A percentile compares a stretch with the other conserved stretches of the same genome.
These are phyloP conservation scores for Erebia ligea DNA, from an alignment of 2,888 invertebrate genomes.

Conservation along the genomic window DNA sequence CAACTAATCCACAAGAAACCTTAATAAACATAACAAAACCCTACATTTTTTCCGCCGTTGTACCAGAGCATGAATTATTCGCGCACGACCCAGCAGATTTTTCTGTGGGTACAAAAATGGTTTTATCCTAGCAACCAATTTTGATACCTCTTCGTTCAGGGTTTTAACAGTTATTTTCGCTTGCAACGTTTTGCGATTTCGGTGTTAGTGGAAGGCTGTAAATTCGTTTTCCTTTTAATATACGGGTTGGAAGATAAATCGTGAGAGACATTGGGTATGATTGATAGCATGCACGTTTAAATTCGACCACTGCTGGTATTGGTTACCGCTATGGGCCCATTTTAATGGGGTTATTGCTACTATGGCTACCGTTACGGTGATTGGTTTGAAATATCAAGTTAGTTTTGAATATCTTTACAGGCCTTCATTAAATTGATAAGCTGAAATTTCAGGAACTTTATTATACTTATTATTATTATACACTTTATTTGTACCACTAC, in stretches of 20 bases:
- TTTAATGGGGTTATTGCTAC: constrained; percentile 24
- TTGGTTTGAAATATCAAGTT: not conserved
- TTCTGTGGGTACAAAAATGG: constrained; percentile 32
- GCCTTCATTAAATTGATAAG: not conserved
- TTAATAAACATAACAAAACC: constrained; percentile 43
- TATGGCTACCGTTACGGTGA: not conserved
- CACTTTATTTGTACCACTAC: too few relatives aligned
- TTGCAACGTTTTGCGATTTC: constrained; percentile 18
- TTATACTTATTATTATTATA: too few relatives aligned
- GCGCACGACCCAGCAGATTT: constrained; percentile 39
- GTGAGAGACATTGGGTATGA: constrained; percentile 72
- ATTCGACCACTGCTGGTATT: constrained; percentile 51
- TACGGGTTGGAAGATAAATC: constrained; percentile 72
- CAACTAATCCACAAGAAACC: constrained; percentile 42
- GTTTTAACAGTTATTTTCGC: constrained; percentile 28
- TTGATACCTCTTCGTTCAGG: constrained; percentile 22
- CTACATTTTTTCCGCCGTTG: constrained; percentile 40
- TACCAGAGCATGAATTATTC: constrained; percentile 45
- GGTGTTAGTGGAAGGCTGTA: constrained; percentile 35
- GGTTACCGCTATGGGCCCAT: constrained; percentile 28
- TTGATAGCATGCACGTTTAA: constrained; percentile 66
- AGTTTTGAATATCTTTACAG: not conserved
- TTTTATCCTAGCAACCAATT: constrained; percentile 33
- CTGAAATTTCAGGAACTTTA: too few relatives aligned
- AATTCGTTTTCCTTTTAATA: constrained; percentile 68